Base-by-base conservation (phyloP, 23 tunicate species). In the Aplidium turbinatum region DNA sequence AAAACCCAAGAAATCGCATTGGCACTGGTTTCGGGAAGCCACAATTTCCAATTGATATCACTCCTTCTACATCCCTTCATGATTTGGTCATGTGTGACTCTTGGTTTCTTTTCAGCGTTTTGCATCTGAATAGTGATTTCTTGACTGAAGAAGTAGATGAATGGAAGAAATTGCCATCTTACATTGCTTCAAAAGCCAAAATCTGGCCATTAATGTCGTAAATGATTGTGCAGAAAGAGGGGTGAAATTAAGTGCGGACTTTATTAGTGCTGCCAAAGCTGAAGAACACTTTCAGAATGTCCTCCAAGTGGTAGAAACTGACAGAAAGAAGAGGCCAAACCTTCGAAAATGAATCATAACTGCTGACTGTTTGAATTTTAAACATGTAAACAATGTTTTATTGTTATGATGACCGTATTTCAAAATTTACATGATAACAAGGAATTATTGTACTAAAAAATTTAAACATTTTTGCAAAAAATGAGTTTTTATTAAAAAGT, bases 181-280 rank as follows among this genome's bases (percentile, higher is more conserved):
- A 54, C 21, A 5, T 16, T 54, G 19, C 60, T n/a, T 54, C 60
- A 54, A 54, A 54, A 54, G 4, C 23, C 22, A 54, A 54, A n/a
- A 54, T 54, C 21, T 22, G 19, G 60, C 60, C 60, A n/a, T 54
- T 54, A 54, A 54, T 54, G 60, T n/a, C 23, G 6, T 54, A 11
- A 54, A 54, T n/a, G 60, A 54, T 11, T 54, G 23, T 54, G 60
- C 60, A n/a, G 60, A 54, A n/a, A 54, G 22, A 54, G 60, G 60
- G 23, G 60, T 54, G 60, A n/a, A 54, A n/a, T 54, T 54, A 11
- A 54, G 60, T n/a, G 60, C 60, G 21, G 60, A 54, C 60, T 54
- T 54, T 11, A 11, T 25, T 54, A 25, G 60, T 54, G 23, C 60
- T 16, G 19, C 60, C n/a, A 54, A 54, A n/a, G 21, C 23, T 5